Base-by-base conservation (phyloP, 2,113 vertebrate genomes). In the Burhinus oedicnemus region DNA sequence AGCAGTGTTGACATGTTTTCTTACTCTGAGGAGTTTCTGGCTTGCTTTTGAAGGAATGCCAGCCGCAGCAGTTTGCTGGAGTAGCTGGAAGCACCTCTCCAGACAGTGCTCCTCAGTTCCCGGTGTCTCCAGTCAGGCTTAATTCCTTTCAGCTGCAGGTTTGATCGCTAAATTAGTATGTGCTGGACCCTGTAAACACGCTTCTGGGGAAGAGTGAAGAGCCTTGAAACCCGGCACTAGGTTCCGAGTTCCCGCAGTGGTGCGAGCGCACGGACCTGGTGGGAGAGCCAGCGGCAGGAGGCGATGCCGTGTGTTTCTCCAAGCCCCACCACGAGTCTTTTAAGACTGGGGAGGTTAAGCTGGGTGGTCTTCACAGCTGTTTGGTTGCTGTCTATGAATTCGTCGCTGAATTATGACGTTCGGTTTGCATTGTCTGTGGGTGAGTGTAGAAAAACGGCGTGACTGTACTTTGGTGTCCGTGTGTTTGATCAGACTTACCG, bases 361-460 rank as follows among this genome's bases (percentile, higher is more conserved):
- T 42, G 34, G 60, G 68, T 15, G 4, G n/a, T 36, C 34, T 13
- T 14, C 15, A 0, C 9, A 4, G 40, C 25, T 36, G 30, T 15
- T 79, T 38, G 60, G 60, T 27, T 58, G 45, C 30, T 21, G 40
- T 22, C 26, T 15, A 0, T 16, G 40, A 29, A 45, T 11, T 29
- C 8, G 4, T 6, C 8, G 45, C 34, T 55, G 45, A 19, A 5
- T 42, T 8, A 5, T 0, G 2, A 3, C 14, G 32, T n/a, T 60
- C 8, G 8, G 9, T 4, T 30, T 12, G 20, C 6, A 2, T 14
- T 26, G 45, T 21, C 58, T 14, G 15, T 25, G 70, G 10, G n/a
- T 12, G 12, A 18, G 30, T 7, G 12, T 2, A 55, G 70, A 20
- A n/a, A 20, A 47, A 29, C 2, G 6, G 5, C 1, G 1, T 9